Percentiles rank a stretch among this genome's conserved stretches.
Conservation (phyloP, 35 echinoderm and acorn worm genomes). For the Ophioderma brevispina region DNA sequence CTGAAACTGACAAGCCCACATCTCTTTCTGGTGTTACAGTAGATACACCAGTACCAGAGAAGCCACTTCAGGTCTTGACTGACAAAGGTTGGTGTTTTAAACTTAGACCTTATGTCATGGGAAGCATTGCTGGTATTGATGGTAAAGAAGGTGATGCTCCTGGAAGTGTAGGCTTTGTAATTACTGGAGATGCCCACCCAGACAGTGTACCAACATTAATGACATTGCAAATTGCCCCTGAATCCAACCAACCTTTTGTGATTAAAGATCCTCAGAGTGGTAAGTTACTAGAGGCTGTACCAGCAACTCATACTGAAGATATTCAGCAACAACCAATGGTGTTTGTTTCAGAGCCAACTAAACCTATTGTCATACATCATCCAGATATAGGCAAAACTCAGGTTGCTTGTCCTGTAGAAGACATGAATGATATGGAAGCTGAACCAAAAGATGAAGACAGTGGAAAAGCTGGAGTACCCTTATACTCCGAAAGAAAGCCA, state of each 20-base stretch:
- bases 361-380: slow-evolving; percentile 6
- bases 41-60: neutral
- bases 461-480: neutral
- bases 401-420: neutral
- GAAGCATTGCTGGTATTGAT: neutral
- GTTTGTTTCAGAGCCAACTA: slow-evolving; percentile 28
- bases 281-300: slow-evolving; percentile 43
- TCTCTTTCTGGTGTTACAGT: too few relatives aligned
- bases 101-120: slow-evolving; percentile 22
- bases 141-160: neutral
- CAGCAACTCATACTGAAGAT: slow-evolving; percentile 5
- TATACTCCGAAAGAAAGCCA: neutral
- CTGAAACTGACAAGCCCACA: neutral
- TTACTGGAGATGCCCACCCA: neutral
- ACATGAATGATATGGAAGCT: too few relatives aligned
- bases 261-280: slow-evolving; percentile 50
- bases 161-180: slow-evolving; percentile 16
- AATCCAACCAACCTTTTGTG: neutral
- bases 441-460: too few relatives aligned
- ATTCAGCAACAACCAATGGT: neutral
- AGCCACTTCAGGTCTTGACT: slow-evolving; percentile 50
- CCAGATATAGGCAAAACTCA: neutral
- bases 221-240: neutral
- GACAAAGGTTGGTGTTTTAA: slow-evolving; percentile 65
- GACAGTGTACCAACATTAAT: neutral